Evolutionary conservation across 2,797 vertebrate genomes (phyloP).

Genomic region (Crypturellus tataupa): DNA sequence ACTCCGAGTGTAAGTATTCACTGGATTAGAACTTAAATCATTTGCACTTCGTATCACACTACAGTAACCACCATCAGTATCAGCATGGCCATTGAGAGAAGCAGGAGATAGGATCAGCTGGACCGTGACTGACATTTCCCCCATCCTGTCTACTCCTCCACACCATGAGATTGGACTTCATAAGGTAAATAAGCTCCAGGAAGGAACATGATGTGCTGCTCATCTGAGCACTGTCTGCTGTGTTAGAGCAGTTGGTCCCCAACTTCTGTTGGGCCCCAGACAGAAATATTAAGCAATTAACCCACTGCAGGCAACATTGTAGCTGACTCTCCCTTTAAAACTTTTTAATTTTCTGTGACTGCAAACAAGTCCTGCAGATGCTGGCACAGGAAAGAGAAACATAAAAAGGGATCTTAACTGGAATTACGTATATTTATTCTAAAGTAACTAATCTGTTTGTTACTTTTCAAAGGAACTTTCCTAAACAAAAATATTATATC

Average conservation of each 20-base stretch:
- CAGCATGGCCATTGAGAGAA: background rate
- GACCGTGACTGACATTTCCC: background rate
- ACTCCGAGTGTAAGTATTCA: background rate
- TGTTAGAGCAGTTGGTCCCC: background rate
- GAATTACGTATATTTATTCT: background rate
- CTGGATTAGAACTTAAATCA: background rate
- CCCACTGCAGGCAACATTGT: background rate
- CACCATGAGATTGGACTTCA: background rate
- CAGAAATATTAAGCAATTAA: background rate
- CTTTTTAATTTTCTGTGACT: background rate
- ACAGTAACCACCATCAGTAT: background rate
- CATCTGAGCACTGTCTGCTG: background rate
- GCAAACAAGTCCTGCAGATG: background rate
- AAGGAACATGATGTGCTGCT: background rate
- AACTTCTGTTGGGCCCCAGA: background rate
- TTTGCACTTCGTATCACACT: background rate
- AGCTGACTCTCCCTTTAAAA: background rate
- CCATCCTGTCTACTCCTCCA: background rate
- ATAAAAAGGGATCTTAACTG: background rate
- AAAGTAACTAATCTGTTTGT: background rate
- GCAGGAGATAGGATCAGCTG: background rate
- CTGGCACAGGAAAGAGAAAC: background rate
- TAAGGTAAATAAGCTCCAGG: background rate
- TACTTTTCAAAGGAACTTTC: constrained; percentile 32
- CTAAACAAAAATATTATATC: background rate